Base-by-base conservation (phyloP, 2,888 invertebrate genomes). In the Pristionchus maxplancki region DNA sequence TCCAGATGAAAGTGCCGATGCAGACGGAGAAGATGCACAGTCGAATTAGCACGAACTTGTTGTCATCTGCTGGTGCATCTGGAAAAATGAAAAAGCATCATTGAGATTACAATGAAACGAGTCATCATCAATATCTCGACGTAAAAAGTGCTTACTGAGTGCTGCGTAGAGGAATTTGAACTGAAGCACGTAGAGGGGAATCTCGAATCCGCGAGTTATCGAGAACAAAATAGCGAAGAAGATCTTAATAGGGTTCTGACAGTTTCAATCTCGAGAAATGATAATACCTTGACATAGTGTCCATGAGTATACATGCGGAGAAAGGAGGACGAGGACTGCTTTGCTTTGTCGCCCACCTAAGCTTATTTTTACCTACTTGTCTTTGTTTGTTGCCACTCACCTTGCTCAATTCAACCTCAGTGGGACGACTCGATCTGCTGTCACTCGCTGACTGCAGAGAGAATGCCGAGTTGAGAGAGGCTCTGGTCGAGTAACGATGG, bases 161-260 rank as follows among this genome's bases (percentile, higher is more conserved):
- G 86, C 86, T 1, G 64, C 17, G 48, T 86, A 86, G 11, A 86
- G 48, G 37, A 78, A 87, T 20, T 53, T 71, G 78, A 53, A 78
- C 4, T 17, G 74, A 1, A 87, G 1, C 24, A 78, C 53, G 53
- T 74, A 87, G 9, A 53, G 37, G 4, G 78, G 78, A 31, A 87
- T 53, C n/a, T 78, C 87, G n/a, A 48, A 78, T 37, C 74, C 74
- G 1, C 87, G 78, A n/a, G 24, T 28, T n/a, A 78, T 37, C 0
- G 87, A 71, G 53, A 87, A 87, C 6, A 87, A 0, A 31, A 86
- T 3, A 9, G 71, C 48, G 11, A 67, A 48, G 11, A 84, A 40
- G 11, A 58, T 84, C 81, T 82, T n/a, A 2, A n/a, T n/a, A n/a
- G 24, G 17, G n/a, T 71, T 31, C 8, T 44, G 44, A 9, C 44